Base-by-base conservation (phyloP, 2,888 invertebrate species). In the Cylindroiulus punctatus region DNA sequence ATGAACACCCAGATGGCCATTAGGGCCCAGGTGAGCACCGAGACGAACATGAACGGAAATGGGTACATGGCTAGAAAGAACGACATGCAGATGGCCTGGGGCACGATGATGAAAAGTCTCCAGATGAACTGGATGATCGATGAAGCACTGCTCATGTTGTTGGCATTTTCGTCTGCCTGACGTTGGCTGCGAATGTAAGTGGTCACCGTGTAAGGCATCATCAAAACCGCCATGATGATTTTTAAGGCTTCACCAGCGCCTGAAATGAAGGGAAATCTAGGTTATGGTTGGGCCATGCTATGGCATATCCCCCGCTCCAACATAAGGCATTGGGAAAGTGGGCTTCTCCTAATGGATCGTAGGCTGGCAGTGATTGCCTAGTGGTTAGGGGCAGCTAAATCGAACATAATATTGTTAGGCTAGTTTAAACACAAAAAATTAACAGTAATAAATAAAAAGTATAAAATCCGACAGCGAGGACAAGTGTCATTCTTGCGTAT, bases 1-100 rank as follows among this genome's bases (percentile, higher is more conserved):
- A 52, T 40, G 32, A 85, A 85, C 4, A 85, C 85, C 65, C 85
- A 85, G 30, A 85, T 32, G 26, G 76, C 85, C 85, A 85, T 57
- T 4, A 65, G 22, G 14, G 14, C 57, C 4, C 3, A 85, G 32
- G 57, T 57, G 40, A 14, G 3, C 5, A 85, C 65, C 17, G 76
- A 36, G 36, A 65, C 22, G 0, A 85, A 2, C 30, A 85, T 14
- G n/a, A 85, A 85, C 7, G 5, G 8, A n/a, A 4, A 36, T 36
- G 85, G 85, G 32, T 85, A 85, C 8, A 30, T 12, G 8, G 3
- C 85, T 12, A 85, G 12, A 22, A 85, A 85, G 14, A 85, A 47
- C 8, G 65, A 22, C 17, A 65, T 4, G 19, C 26, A 30, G 30
- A 40, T n/a, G 30, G 85, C 85, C 52, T 85, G 85, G 8, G 85